A percentile compares a stretch with the other conserved stretches of the same genome.
Evolutionary conservation across 1,140 invertebrate genomes (phyloP).

Genomic region (Venturia canescens): DNA sequence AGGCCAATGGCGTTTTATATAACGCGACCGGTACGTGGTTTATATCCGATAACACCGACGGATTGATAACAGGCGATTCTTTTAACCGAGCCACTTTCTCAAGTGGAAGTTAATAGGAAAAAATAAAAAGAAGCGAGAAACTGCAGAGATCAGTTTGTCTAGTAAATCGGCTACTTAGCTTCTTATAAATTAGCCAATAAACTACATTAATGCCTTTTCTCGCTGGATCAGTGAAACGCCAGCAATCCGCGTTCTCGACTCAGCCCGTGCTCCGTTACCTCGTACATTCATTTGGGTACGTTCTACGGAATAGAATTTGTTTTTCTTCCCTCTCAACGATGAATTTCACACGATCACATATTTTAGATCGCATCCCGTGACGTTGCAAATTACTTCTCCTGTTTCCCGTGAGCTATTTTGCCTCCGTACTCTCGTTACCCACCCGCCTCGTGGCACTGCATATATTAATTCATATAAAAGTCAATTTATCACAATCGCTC

Average conservation of each 20-base stretch:
- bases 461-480: not conserved
- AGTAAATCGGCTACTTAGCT: conserved; percentile 61
- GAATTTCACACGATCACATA: not conserved
- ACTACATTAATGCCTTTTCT: conserved; percentile 58
- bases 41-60: not conserved
- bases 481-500: not conserved
- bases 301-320: conserved; percentile 16
- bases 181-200: conserved; percentile 61
- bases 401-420: not conserved
- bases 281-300: not conserved
- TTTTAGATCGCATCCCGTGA: not conserved
- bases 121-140: conserved; percentile 54
- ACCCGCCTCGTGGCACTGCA: too few relatives aligned
- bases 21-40: too few relatives aligned
- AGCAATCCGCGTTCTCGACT: conserved; percentile 19
- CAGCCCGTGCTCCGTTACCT: conserved; percentile 24
- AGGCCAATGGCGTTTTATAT: too few relatives aligned
- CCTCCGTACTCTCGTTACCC: too few relatives aligned
- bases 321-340: not conserved
- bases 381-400: not conserved
- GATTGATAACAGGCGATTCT: conserved; percentile 36
- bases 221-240: not conserved
- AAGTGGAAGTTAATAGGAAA: not conserved
- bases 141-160: conserved; percentile 51
- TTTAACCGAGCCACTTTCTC: conserved; percentile 10